Base-by-base conservation (phyloP, 2,797 vertebrate genomes). In the Cuniculus paca region DNA sequence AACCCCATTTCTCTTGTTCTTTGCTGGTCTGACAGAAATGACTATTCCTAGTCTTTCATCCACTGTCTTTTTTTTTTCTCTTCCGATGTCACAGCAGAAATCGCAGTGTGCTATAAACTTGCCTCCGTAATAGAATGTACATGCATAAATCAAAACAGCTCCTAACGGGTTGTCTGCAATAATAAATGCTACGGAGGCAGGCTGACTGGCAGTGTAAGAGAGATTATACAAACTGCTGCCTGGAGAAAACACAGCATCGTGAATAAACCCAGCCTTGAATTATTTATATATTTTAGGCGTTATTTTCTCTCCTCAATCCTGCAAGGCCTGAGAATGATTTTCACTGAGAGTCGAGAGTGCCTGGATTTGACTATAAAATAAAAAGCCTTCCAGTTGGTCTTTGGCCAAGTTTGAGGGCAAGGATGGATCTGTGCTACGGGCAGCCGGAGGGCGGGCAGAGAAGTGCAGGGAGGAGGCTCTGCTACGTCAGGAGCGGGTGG, bases 201-300 rank as follows among this genome's bases (percentile, higher is more conserved):
- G 65, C 97, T 60, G 48, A 96, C 97, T 95, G 91, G 94, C 89
- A 84, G 75, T 8, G 39, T 48, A 94, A 84, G 87, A 96, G 88
- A 98, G 97, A 98, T 98, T 98, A 97, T 75, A 98, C 90, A 97
- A 98, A 97, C 92, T 45, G 36, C 95, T 93, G 97, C 96, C 95
- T 91, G 89, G 45, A 97, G 97, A 97, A 98, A 98, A 97, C 83
- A 90, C 0, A 0, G 82, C 84, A 39, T 97, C 89, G 77, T 97
- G 96, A 98, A 98, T 97, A 98, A 98, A 97, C 97, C 96, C 96
- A 95, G 91, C 80, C 95, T 96, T 98, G 97, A 98, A 98, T 98
- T 98, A 98, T 98, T 98, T 98, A 98, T 97, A 96, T 93, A 95
- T 98, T 97, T 98, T 82, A 91, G 97, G 89, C 7, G 39, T 96